Percentiles rank a stretch among this genome's conserved stretches.
phyloP scores from a whole-genome alignment of 2,797 vertebrate species.

The Anisognathus igniventris region DNA sequence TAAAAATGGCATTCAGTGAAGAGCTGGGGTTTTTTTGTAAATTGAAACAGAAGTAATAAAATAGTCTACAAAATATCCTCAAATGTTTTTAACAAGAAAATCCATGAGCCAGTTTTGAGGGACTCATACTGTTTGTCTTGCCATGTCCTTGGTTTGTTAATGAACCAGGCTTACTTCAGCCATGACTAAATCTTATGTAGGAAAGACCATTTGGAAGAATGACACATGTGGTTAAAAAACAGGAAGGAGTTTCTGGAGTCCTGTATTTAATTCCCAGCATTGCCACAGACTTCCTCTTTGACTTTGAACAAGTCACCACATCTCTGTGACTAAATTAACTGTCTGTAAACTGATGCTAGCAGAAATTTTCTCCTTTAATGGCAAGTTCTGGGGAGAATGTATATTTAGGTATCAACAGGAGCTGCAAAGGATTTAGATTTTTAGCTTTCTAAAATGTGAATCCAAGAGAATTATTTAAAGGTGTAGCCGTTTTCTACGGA shows the following conservation, averaged over 20 bases:
- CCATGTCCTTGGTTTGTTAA: not conserved
- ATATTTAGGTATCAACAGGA: not conserved
- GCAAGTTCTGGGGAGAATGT: not conserved
- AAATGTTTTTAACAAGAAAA: slow-evolving; percentile 7
- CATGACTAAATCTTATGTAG: slow-evolving; percentile 1
- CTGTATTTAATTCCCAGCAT: slow-evolving; percentile 19
- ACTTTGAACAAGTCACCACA: not conserved
- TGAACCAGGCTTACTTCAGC: not conserved
- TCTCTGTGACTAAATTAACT: slow-evolving; percentile 17
- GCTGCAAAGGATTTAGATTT: not conserved
- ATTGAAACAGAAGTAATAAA: not conserved
- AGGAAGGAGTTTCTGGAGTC: slow-evolving; percentile 4
- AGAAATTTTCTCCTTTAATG: not conserved
- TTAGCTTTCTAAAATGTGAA: not conserved
- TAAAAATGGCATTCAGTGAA: slow-evolving; percentile 14
- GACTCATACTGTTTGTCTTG: not conserved
- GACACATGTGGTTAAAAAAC: slow-evolving; percentile 6
- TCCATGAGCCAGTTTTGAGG: not conserved
- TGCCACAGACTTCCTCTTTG: slow-evolving; percentile 28
- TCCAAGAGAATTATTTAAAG: not conserved
- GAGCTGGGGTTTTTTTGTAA: not conserved
- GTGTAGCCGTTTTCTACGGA: not conserved
- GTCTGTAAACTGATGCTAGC: not conserved
- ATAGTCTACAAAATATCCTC: not conserved
- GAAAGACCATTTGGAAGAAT: not conserved